phyloP scores from a whole-genome alignment of 2,888 invertebrate genomes.

The Anagyrus pseudococci region DNA sequence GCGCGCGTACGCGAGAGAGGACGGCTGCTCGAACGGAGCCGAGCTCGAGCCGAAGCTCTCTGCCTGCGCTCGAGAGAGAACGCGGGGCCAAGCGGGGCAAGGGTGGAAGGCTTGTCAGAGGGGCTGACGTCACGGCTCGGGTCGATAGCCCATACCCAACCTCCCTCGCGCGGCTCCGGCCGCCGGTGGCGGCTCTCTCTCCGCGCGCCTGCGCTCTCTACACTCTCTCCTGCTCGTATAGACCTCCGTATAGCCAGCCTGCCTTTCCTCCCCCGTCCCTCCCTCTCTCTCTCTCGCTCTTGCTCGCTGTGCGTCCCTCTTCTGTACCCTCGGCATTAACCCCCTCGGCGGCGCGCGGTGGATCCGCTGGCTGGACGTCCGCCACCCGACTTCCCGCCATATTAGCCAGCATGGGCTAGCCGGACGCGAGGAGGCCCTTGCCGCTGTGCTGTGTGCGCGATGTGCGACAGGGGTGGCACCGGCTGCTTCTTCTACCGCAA shows the following conservation, averaged over 20 bases:
- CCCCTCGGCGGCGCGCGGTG: neutral
- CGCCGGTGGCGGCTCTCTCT: slow-evolving; percentile 34
- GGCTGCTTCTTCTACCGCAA: slow-evolving; percentile 74
- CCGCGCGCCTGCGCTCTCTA: slow-evolving; percentile 42
- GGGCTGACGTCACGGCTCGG: slow-evolving; percentile 56
- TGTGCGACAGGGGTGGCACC: slow-evolving; percentile 76
- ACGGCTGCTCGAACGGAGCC: neutral
- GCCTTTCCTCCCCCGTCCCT: slow-evolving; percentile 21
- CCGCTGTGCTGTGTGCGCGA: slow-evolving; percentile 46
- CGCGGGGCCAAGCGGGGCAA: slow-evolving; percentile 10
- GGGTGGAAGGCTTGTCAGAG: slow-evolving; percentile 5
- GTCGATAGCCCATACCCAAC: slow-evolving; percentile 55
- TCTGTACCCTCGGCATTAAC: neutral
- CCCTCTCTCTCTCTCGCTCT: too few species aligned
- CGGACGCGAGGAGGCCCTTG: slow-evolving; percentile 16
- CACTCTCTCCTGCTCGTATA: too few species aligned
- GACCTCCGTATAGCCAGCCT: too few species aligned
- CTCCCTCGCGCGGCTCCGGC: slow-evolving; percentile 45
- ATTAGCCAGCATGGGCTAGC: slow-evolving; percentile 57
- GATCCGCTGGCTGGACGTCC: slow-evolving; percentile 37
- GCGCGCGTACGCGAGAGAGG: neutral
- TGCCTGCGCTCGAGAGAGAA: neutral
- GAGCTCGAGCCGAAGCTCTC: neutral
- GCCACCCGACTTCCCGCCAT: slow-evolving; percentile 53
- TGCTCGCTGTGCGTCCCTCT: neutral